Conservation (phyloP, 2,797 vertebrate genomes). For the Pseudochromis fuscus region DNA sequence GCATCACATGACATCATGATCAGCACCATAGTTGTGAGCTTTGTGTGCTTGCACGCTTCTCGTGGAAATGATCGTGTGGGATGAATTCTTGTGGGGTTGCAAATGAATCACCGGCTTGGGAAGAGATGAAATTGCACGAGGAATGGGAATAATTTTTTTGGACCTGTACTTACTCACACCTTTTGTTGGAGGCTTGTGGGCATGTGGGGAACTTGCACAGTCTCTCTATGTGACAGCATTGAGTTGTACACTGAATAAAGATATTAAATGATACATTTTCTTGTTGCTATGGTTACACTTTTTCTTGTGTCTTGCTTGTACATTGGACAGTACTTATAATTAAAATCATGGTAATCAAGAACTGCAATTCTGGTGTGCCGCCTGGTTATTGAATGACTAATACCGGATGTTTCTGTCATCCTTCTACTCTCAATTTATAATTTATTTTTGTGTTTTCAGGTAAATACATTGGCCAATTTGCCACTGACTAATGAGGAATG, state of each 20-base stretch:
- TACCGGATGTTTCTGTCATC: too few species aligned
- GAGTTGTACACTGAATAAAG: slow-evolving; percentile 50
- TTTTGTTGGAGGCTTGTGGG: slow-evolving; percentile 11
- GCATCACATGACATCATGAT: slow-evolving; percentile 7
- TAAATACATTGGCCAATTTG: too few species aligned
- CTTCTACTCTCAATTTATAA: too few species aligned
- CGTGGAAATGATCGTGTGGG: slow-evolving; percentile 35
- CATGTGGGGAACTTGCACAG: slow-evolving; percentile 20
- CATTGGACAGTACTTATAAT: slow-evolving; percentile 52
- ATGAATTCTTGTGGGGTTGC: slow-evolving; percentile 26
- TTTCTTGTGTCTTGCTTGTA: slow-evolving; percentile 48
- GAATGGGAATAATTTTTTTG: slow-evolving; percentile 24
- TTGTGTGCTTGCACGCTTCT: slow-evolving; percentile 34
- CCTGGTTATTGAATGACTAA: slow-evolving; percentile 39
- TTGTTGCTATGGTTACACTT: slow-evolving; percentile 58
- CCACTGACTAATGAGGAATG: too few species aligned
- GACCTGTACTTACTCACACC: slow-evolving; percentile 14
- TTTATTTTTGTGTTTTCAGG: too few species aligned
- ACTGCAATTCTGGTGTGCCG: slow-evolving; percentile 27
- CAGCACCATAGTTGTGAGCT: slow-evolving; percentile 10
- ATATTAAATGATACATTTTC: slow-evolving; percentile 27
- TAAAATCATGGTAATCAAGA: slow-evolving; percentile 52
- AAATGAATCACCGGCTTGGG: not conserved
- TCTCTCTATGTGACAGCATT: slow-evolving; percentile 21
- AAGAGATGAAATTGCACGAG: not conserved